These are phyloP conservation scores for Priocnemis perturbator DNA, from an alignment of 2,888 invertebrate genomes.

Conservation along the genomic window DNA sequence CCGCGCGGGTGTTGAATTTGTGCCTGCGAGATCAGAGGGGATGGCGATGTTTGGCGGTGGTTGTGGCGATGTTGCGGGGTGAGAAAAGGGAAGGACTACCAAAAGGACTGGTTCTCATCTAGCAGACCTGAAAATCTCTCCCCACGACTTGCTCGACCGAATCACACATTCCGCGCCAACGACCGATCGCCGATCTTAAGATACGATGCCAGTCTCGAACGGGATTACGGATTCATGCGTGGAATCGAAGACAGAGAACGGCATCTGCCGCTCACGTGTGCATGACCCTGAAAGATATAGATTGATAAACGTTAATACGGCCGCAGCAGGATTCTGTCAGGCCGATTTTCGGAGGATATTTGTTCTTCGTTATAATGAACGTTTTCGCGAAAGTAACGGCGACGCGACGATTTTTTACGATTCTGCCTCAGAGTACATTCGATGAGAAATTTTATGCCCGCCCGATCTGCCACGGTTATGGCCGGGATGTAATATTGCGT, in stretches of 20 bases:
- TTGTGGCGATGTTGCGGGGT: conserved; percentile 19
- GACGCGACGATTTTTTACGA: too few species aligned
- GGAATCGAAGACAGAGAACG: background rate
- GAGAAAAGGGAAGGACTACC: conserved; percentile 35
- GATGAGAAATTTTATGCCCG: too few species aligned
- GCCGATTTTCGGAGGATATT: too few species aligned
- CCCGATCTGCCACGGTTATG: too few species aligned
- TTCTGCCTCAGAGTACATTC: too few species aligned
- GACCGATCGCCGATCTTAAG: conserved; percentile 31
- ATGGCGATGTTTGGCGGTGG: conserved; percentile 24
- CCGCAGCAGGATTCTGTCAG: too few species aligned
- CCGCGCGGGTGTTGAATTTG: conserved; percentile 34
- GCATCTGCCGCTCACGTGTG: background rate
- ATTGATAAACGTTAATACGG: too few species aligned
- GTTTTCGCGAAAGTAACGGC: too few species aligned
- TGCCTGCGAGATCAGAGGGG: conserved; percentile 30
- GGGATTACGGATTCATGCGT: conserved; percentile 3
- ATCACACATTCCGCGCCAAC: conserved; percentile 44
- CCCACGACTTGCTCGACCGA: conserved; percentile 35
- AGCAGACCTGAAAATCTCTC: conserved; percentile 55
- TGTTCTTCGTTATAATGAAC: too few species aligned
- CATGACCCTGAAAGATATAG: too few species aligned
- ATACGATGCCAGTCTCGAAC: conserved; percentile 4
- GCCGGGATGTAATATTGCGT: too few species aligned
- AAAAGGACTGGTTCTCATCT: conserved; percentile 58